These are phyloP conservation scores for Volucella zonaria DNA, from an alignment of 2,888 invertebrate genomes.

Conservation along the genomic window DNA sequence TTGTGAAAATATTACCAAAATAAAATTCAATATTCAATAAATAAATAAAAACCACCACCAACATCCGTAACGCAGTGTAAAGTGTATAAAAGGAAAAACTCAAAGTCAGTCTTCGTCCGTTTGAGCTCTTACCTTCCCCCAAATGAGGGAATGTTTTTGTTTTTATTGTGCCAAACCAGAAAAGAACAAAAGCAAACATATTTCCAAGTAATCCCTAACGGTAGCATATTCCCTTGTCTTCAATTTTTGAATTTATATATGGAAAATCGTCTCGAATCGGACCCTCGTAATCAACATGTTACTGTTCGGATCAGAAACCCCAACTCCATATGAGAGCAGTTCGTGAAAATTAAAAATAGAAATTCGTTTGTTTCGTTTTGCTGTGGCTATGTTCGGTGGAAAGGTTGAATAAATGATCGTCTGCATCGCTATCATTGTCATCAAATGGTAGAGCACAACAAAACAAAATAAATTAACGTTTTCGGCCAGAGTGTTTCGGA, in stretches of 20 bases:
- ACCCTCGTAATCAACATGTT: constrained; percentile 48
- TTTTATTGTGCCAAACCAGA: constrained; percentile 58
- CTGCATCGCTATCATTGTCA: too few relatives aligned
- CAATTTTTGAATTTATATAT: constrained; percentile 1
- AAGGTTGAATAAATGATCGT: background rate
- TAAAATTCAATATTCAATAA: constrained; percentile 5
- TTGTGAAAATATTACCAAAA: constrained; percentile 6
- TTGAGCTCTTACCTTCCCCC: background rate
- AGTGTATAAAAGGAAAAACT: background rate
- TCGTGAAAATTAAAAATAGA: constrained; percentile 64
- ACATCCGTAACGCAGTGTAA: constrained; percentile 22
- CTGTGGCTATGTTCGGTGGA: constrained; percentile 21
- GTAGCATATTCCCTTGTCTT: background rate
- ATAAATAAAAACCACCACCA: constrained; percentile 8
- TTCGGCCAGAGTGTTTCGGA: constrained; percentile 13
- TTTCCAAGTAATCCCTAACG: constrained; percentile 18
- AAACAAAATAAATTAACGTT: constrained; percentile 23
- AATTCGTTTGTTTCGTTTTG: constrained; percentile 26
- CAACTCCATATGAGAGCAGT: constrained; percentile 29
- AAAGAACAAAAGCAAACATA: constrained; percentile 59
- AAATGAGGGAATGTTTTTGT: constrained; percentile 65
- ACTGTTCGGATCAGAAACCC: constrained; percentile 9
- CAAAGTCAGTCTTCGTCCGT: background rate
- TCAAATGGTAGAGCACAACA: background rate
- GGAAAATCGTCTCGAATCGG: constrained; percentile 1